Percentiles rank a stretch among this genome's conserved stretches.
Evolutionary conservation across 2,797 vertebrate genomes (phyloP).

Genomic region (Emydoidea blandingii): DNA sequence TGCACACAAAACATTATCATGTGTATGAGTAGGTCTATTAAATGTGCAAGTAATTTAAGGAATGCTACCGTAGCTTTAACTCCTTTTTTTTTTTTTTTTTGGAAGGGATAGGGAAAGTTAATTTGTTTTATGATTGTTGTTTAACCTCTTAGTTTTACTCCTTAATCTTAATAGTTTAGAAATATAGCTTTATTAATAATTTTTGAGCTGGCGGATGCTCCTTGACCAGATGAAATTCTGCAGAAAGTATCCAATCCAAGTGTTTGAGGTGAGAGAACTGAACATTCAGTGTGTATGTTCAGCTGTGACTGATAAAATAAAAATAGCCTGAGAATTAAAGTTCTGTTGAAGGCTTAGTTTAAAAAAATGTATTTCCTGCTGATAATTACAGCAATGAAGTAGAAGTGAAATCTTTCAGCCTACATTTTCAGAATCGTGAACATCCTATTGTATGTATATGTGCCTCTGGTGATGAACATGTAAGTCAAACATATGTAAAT

Average conservation of each 20-base stretch:
- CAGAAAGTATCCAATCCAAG: conserved; percentile 47
- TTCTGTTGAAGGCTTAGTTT: conserved; percentile 28
- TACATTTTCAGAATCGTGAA: background rate
- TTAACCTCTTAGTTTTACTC: conserved; percentile 5
- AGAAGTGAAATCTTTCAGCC: background rate
- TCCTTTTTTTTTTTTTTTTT: conserved; percentile 17
- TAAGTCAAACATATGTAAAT: background rate
- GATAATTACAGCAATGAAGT: background rate
- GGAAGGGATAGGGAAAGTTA: background rate
- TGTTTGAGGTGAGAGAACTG: background rate
- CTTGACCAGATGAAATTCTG: conserved; percentile 58
- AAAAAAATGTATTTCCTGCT: background rate
- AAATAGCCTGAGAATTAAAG: background rate
- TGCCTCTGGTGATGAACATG: background rate
- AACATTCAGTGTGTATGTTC: background rate
- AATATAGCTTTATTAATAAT: conserved; percentile 40
- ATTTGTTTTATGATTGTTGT: conserved; percentile 29
- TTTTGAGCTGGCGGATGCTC: conserved; percentile 29
- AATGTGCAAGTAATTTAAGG: conserved; percentile 49
- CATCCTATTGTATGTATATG: background rate
- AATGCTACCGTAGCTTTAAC: conserved; percentile 53
- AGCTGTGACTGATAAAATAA: conserved; percentile 32
- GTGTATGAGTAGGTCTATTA: background rate
- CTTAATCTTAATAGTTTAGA: conserved; percentile 58
- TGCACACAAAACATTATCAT: conserved; percentile 25